Conservation (phyloP, 2,113 vertebrate species). For the Accipiter virgatus region DNA sequence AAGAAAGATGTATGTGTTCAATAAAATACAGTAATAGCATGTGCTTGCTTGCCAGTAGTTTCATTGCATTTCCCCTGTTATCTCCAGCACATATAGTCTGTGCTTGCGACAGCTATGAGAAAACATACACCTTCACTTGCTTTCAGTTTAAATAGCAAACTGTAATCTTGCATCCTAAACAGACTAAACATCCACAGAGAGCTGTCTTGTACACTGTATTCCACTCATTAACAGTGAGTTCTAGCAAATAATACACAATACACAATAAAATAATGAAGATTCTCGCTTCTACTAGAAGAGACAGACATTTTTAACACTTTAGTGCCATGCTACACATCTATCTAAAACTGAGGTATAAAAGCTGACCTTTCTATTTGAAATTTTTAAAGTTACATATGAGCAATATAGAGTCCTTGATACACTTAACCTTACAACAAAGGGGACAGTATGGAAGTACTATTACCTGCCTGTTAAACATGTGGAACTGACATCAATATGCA, state of each 20-base stretch:
- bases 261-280: not conserved
- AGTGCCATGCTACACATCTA: not conserved
- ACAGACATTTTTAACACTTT: not conserved
- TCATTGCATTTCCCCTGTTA: not conserved
- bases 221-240: not conserved
- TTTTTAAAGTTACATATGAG: not conserved
- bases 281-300: not conserved
- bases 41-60: constrained; percentile 3
- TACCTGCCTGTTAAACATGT: not conserved
- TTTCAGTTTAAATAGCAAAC: not conserved
- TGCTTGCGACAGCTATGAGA: not conserved
- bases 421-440: not conserved
- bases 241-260: not conserved
- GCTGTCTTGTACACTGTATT: not conserved
- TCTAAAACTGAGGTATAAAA: not conserved
- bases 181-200: not conserved
- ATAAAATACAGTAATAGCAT: constrained; percentile 25
- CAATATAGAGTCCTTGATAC: not conserved
- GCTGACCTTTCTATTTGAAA: not conserved
- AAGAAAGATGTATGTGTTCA: constrained; percentile 37
- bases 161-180: not conserved
- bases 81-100: not conserved
- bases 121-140: not conserved
- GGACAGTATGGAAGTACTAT: not conserved
- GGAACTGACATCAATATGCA: not conserved